phyloP scores from a whole-genome alignment of 30 jellyfish, hydroid and myxozoan species.

The Chrysaora quinquecirrha region DNA sequence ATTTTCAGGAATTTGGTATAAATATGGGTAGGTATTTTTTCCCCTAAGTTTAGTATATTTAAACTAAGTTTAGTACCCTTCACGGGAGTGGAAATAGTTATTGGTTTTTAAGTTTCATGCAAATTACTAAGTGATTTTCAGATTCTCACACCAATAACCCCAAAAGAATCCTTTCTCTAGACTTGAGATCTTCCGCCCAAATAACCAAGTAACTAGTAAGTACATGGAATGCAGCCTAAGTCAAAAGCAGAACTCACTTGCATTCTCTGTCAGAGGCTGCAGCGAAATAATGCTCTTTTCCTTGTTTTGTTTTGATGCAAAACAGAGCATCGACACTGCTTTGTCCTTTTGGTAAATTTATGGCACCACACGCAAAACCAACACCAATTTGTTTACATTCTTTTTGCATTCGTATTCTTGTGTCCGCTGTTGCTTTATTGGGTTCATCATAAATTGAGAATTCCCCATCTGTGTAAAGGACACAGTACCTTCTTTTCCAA shows the following conservation, averaged over 20 bases:
- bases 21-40: no score
- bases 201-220: no score
- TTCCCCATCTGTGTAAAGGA: slow-evolving; percentile 88
- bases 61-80: no score
- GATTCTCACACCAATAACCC: no score
- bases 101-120: no score
- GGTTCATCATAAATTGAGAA: slow-evolving; percentile 74
- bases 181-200: no score
- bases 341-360: slow-evolving; percentile 85
- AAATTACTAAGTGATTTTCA: no score
- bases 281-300: slow-evolving; percentile 72
- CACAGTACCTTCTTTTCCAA: slow-evolving; percentile 84
- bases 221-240: no score
- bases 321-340: slow-evolving; percentile 88
- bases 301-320: slow-evolving; percentile 58
- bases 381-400: slow-evolving; percentile 62
- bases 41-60: no score
- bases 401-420: slow-evolving; percentile 65
- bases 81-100: no score
- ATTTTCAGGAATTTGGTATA: no score
- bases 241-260: slow-evolving; percentile 84
- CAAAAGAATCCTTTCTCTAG: no score
- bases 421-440: slow-evolving; percentile 82
- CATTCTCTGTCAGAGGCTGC: slow-evolving; percentile 87
- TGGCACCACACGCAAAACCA: slow-evolving; percentile 95